Conservation (phyloP, 1,140 invertebrate species). For the Drosophila prosaltans region DNA sequence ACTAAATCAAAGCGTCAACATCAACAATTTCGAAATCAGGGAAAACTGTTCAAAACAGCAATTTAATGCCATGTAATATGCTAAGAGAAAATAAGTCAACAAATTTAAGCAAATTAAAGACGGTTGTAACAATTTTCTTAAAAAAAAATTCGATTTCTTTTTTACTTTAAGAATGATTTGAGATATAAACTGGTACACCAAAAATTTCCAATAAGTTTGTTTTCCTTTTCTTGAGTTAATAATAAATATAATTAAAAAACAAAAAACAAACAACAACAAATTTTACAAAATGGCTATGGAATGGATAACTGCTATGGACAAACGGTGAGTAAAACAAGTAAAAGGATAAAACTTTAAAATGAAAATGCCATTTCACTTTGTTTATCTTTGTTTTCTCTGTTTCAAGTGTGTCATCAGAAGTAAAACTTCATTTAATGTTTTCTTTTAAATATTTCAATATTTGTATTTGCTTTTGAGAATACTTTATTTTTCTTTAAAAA, state of each 20-base stretch:
- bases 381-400: no score
- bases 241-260: not conserved
- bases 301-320: constrained; percentile 84
- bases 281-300: constrained; percentile 80
- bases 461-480: no score
- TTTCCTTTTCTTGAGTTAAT: constrained; percentile 8
- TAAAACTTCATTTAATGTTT: no score
- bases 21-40: not conserved
- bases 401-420: no score
- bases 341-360: not conserved
- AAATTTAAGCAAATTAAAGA: constrained; percentile 49
- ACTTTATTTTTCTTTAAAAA: no score
- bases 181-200: constrained; percentile 13
- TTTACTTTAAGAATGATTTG: constrained; percentile 4
- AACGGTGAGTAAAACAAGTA: constrained; percentile 69
- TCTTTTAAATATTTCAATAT: no score
- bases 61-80: constrained; percentile 21
- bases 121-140: constrained; percentile 48
- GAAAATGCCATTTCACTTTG: no score
- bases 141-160: constrained; percentile 7
- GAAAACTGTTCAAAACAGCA: constrained; percentile 10
- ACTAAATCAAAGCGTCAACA: not conserved
- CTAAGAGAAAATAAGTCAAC: constrained; percentile 41
- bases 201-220: constrained; percentile 4
- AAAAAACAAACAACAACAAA: constrained; percentile 5